A percentile compares a stretch with the other conserved stretches of the same genome.
These are phyloP conservation scores for Apodemus speciosus DNA, from an alignment of 2,113 vertebrate genomes.

Conservation along the genomic window DNA sequence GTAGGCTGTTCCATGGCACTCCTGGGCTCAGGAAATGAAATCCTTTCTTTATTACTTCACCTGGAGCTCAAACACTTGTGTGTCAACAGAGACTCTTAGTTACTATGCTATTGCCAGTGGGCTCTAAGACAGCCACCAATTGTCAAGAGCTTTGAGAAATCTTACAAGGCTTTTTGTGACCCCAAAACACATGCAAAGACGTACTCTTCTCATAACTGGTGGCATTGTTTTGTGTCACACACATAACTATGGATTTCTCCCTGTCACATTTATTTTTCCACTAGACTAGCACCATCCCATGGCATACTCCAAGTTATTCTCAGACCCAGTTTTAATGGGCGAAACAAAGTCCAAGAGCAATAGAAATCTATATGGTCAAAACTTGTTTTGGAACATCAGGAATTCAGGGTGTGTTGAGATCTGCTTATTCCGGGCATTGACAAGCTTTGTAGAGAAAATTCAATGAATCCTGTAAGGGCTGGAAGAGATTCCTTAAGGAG, in stretches of 20 bases:
- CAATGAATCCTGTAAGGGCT: accelerated
- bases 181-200: neutral
- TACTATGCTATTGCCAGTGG: neutral
- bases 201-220: neutral
- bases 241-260: neutral
- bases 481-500: neutral
- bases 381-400: neutral
- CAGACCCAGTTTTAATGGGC: neutral
- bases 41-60: neutral
- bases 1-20: accelerated
- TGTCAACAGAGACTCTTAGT: neutral
- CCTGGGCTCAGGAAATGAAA: accelerated
- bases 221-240: accelerated
- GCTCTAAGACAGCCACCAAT: neutral
- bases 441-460: neutral
- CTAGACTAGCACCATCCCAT: neutral
- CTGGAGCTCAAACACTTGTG: too few relatives aligned
- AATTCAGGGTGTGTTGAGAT: neutral
- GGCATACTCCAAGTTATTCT: neutral
- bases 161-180: neutral
- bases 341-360: neutral
- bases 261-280: neutral
- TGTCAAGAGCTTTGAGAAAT: neutral
- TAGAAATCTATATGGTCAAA: neutral
- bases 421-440: neutral